Base-by-base conservation (phyloP, 2,888 invertebrate species). In the Sphaerophoria rueppellii region DNA sequence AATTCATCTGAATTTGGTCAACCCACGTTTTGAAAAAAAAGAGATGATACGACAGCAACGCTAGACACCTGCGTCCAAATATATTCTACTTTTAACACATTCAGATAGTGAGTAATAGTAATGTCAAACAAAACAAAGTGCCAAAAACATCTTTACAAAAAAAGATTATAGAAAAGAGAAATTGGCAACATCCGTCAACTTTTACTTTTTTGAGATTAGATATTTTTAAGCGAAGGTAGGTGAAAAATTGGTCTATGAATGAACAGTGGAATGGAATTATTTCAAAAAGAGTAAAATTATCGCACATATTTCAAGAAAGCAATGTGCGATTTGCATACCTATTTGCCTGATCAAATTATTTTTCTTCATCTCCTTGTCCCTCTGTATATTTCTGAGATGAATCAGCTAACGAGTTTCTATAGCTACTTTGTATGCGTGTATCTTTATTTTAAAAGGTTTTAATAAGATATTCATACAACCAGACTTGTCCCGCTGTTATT, bases 81-180 rank as follows among this genome's bases (percentile, higher is more conserved):
- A 58, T 57, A 70, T 69, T 9, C 35, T n/a, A 67, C 60, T 63
- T 61, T 76, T 72, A 50, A 69, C 63, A 82, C 69, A 63, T 50
- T 55, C 50, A 65, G 37, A 50, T 24, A 24, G 2, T 24, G 24
- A 24, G 24, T 24, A 14, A 32, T 7, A 67, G 24, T 34, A 14
- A 14, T 14, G 34, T 16, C 46, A 37, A 57, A 35, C 37, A 58
- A 37, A 11, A 24, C 11, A 24, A 52, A 16, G 60, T n/a, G 52
- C n/a, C 24, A 54, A 60, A 76, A 50, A 67, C 61, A 60, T 43
- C 52, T 43, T 6, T 9, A 40, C 9, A 58, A 76, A 34, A 34
- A 46, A 54, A 37, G 40, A 35, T 32, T 58, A 73, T 54, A 24
- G 55, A 76, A 82, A 82, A 82, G 77, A 77, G 77, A 82, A 77